phyloP scores from a whole-genome alignment of 2,113 vertebrate genomes.

The Tangachromis dhanisi region DNA sequence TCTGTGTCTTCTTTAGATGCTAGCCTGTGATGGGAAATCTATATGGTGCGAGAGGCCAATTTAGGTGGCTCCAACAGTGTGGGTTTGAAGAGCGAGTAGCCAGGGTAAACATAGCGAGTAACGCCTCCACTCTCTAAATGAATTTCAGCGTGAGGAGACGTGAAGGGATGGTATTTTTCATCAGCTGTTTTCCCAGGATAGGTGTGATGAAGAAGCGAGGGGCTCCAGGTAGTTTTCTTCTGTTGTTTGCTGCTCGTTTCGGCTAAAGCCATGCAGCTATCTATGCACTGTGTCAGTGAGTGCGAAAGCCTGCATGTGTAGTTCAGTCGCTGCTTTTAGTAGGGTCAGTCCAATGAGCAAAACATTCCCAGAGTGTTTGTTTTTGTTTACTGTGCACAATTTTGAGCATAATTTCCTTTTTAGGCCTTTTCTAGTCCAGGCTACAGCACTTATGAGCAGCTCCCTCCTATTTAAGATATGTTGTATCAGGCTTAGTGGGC shows the following conservation, averaged over 20 bases:
- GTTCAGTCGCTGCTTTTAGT: not conserved
- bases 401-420: constrained; percentile 27
- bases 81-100: constrained; percentile 53
- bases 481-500: constrained; percentile 66
- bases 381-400: constrained; percentile 32
- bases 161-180: constrained; percentile 46
- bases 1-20: constrained; percentile 66
- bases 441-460: constrained; percentile 26
- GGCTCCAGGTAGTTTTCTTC: constrained; percentile 15
- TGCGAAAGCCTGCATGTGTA: not conserved
- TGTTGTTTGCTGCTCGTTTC: not conserved
- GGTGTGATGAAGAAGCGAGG: not conserved
- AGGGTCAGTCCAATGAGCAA: not conserved
- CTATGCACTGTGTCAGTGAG: not conserved
- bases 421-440: not conserved
- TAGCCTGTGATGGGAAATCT: constrained; percentile 69
- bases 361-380: constrained; percentile 23
- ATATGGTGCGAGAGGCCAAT: constrained; percentile 70
- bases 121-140: constrained; percentile 57
- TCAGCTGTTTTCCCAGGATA: constrained; percentile 20
- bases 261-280: not conserved
- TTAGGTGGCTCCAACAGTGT: constrained; percentile 61
- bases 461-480: constrained; percentile 62
- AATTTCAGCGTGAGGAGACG: constrained; percentile 46
- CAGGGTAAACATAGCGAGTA: constrained; percentile 52